phyloP scores from a whole-genome alignment of 2,888 invertebrate species.

The Ceraclea dissimilis region DNA sequence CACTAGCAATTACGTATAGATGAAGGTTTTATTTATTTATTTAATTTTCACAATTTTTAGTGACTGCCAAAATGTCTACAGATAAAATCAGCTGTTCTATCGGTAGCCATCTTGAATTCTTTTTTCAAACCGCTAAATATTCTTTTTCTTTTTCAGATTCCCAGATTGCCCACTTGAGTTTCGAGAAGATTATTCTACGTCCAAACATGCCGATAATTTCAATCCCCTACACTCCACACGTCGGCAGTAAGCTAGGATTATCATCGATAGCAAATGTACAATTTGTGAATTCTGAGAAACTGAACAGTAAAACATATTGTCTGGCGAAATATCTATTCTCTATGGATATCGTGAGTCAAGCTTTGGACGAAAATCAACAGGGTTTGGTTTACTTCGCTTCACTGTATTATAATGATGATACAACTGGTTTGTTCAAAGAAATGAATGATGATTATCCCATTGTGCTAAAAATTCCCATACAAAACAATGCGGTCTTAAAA shows the following conservation, averaged over 20 bases:
- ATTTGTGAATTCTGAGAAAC: conserved; percentile 5
- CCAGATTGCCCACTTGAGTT: conserved; percentile 12
- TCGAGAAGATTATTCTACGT: conserved; percentile 17
- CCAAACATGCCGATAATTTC: conserved; percentile 9
- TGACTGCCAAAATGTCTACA: too few relatives aligned
- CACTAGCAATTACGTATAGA: too few relatives aligned
- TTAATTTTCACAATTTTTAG: too few relatives aligned
- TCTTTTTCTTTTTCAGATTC: conserved; percentile 14
- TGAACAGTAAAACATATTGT: conserved; percentile 11
- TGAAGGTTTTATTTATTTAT: too few relatives aligned
- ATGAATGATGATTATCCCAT: conserved; percentile 7
- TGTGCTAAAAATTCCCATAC: conserved; percentile 16
- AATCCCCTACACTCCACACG: conserved; percentile 14
- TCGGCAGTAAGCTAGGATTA: conserved; percentile 6
- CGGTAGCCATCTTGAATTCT: too few relatives aligned
- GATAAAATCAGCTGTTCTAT: too few relatives aligned
- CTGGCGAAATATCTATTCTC: conserved; percentile 15
- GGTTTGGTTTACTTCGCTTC: conserved; percentile 15
- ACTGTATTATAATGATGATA: conserved; percentile 11
- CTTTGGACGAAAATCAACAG: conserved; percentile 5
- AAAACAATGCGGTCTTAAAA: not conserved
- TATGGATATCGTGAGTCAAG: conserved; percentile 10
- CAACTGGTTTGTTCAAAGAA: not conserved
- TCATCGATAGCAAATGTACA: conserved; percentile 16
- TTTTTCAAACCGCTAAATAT: too few relatives aligned